These are phyloP conservation scores for Camponotus pennsylvanicus DNA, from an alignment of 1,140 invertebrate species.

Conservation along the genomic window DNA sequence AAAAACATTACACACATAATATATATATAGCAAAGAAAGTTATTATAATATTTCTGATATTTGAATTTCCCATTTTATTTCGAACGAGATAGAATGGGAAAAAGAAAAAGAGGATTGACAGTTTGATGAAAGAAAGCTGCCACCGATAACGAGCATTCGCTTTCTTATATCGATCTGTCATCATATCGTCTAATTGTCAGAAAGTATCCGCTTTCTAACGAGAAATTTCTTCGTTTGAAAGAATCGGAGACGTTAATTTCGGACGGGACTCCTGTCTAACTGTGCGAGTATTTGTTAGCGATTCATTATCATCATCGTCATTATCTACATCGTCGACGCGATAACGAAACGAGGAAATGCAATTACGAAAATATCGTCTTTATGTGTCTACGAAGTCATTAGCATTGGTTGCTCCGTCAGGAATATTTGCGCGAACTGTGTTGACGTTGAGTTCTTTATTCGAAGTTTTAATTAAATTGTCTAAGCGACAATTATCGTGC, in stretches of 20 bases:
- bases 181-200: neutral
- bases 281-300: slow-evolving; percentile 7
- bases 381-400: neutral
- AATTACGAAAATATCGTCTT: slow-evolving; percentile 13
- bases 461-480: slow-evolving; percentile 23
- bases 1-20: too few species aligned
- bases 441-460: neutral
- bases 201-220: neutral
- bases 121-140: neutral
- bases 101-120: neutral
- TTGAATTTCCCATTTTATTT: too few species aligned
- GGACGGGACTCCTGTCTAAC: neutral
- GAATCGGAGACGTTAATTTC: neutral
- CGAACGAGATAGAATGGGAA: neutral
- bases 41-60: too few species aligned
- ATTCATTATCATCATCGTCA: neutral
- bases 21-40: too few species aligned
- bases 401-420: neutral
- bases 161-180: neutral
- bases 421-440: neutral
- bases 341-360: slow-evolving; percentile 37
- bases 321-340: neutral
- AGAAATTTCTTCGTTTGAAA: neutral
- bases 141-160: neutral
- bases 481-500: neutral